Percentiles rank a stretch among this genome's conserved stretches.
Conservation (phyloP, 2,888 invertebrate genomes). For the Antitype chi region DNA sequence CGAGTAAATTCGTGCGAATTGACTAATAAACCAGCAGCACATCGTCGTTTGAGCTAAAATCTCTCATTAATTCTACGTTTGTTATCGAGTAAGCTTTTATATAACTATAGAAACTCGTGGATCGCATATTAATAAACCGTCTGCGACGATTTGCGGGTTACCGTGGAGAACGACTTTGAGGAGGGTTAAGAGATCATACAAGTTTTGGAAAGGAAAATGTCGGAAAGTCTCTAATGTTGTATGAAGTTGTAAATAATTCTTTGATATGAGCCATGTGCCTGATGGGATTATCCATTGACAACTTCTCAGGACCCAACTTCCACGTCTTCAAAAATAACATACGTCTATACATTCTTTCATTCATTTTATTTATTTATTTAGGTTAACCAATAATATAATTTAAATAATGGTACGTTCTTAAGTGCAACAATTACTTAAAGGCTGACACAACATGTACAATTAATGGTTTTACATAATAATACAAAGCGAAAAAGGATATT, state of each 20-base stretch:
- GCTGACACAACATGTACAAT: too few species aligned
- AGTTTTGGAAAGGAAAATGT: conserved; percentile 34
- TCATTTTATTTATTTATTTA: too few species aligned
- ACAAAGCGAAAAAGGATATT: too few species aligned
- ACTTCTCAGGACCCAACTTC: not conserved
- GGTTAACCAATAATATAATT: too few species aligned
- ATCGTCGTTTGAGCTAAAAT: conserved; percentile 51
- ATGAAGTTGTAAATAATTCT: conserved; percentile 17
- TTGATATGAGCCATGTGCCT: not conserved
- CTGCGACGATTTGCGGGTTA: conserved; percentile 40
- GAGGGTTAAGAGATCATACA: conserved; percentile 30
- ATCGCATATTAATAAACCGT: conserved; percentile 41
- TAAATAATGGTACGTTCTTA: too few species aligned
- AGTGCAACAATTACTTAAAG: too few species aligned
- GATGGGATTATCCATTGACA: not conserved
- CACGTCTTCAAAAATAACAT: not conserved
- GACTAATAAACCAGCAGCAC: not conserved
- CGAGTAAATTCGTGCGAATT: too few species aligned
- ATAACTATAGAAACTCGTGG: conserved; percentile 46
- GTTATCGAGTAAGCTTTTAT: conserved; percentile 54
- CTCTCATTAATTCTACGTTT: conserved; percentile 60
- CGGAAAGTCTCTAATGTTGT: conserved; percentile 9
- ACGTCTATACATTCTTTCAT: not conserved
- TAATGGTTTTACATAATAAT: too few species aligned
- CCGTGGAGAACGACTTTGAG: conserved; percentile 16